A percentile compares a stretch with the other conserved stretches of the same genome.
phyloP scores from a whole-genome alignment of 2,888 invertebrate genomes.

The Gymnosoma rotundatum region DNA sequence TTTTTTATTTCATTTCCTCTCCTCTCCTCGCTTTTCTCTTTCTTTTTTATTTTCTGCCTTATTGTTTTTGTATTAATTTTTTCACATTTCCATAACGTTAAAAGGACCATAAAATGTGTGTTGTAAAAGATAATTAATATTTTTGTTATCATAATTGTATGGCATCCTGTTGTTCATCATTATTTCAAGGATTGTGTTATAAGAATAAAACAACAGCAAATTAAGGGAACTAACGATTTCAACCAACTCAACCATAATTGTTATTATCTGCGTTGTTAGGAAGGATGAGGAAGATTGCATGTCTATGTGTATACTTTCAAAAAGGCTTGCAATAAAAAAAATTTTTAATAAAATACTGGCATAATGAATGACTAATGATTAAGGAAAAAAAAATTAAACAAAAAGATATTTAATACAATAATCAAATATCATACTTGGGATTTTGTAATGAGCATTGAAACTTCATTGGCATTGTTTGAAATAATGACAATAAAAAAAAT shows the following conservation, averaged over 20 bases:
- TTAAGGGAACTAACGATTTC: slow-evolving; percentile 10
- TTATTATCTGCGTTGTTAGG: slow-evolving; percentile 34
- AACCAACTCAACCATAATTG: slow-evolving; percentile 23
- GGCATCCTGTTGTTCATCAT: slow-evolving; percentile 45
- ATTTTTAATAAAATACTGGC: too few species aligned
- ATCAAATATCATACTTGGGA: too few species aligned
- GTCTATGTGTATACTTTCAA: background rate
- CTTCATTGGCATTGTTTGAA: too few species aligned
- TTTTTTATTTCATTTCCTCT: background rate
- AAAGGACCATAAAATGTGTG: background rate
- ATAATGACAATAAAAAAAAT: too few species aligned
- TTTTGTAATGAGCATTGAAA: too few species aligned
- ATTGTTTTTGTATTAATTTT: background rate
- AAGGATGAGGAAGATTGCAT: background rate
- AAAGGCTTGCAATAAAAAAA: background rate
- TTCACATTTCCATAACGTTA: slow-evolving; percentile 9
- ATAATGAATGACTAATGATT: too few species aligned
- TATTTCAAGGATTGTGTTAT: slow-evolving; percentile 33
- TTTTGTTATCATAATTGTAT: slow-evolving; percentile 49
- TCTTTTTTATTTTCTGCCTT: background rate
- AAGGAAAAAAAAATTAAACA: too few species aligned
- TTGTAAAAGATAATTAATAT: slow-evolving; percentile 67
- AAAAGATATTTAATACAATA: too few species aligned
- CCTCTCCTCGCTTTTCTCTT: background rate
- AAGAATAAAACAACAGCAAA: slow-evolving; percentile 39